Evolutionary conservation across 2,797 vertebrate species (phyloP).

Genomic region (Galagoides demidoff): DNA sequence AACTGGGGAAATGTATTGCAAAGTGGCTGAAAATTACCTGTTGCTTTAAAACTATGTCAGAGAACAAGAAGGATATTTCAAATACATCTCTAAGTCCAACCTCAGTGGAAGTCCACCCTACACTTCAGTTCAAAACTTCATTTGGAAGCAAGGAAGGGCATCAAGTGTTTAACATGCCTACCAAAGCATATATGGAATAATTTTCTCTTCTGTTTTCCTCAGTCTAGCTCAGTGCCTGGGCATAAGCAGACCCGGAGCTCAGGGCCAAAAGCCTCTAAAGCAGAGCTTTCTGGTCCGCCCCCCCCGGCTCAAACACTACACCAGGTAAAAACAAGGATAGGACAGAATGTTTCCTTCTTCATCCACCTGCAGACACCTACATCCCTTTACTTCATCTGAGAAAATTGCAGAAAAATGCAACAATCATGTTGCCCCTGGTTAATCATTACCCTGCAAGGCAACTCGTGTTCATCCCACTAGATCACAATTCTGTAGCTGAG

Average conservation of each 20-base stretch:
- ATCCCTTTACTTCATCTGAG: not conserved
- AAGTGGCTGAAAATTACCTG: not conserved
- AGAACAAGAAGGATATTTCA: not conserved
- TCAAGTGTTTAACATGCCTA: not conserved
- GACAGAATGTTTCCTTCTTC: not conserved
- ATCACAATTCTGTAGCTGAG: not conserved
- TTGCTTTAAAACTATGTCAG: not conserved
- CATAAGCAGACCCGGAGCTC: not conserved
- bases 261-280: not conserved
- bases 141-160: not conserved
- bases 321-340: not conserved
- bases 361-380: not conserved
- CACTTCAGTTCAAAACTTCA: slow-evolving; percentile 41
- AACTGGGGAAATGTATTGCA: not conserved
- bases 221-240: not conserved
- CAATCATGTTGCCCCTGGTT: not conserved
- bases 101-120: not conserved
- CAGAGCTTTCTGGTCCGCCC: not conserved
- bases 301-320: not conserved
- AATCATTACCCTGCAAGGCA: not conserved
- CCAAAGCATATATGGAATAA: not conserved
- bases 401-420: not conserved
- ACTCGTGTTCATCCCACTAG: not conserved
- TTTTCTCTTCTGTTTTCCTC: not conserved
- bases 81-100: not conserved